Conservation (phyloP, 2,797 vertebrate genomes). For the Oreochromis grahami region DNA sequence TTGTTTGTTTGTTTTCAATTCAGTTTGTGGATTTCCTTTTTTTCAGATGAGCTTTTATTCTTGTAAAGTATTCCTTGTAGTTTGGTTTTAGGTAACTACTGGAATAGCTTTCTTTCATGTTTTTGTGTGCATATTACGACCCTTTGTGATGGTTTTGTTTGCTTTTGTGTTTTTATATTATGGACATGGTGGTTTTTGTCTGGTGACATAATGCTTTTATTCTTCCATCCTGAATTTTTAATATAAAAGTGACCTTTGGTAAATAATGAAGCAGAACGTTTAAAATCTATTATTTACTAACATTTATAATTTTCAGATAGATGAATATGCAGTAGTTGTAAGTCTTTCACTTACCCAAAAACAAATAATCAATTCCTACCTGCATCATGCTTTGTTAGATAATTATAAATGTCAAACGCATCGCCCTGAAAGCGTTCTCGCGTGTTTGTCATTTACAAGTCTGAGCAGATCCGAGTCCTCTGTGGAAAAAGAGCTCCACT, state of each 20-base stretch:
- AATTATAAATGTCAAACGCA: neutral
- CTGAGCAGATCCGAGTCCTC: neutral
- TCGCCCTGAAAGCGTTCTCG: neutral
- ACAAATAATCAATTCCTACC: neutral
- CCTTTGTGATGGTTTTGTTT: neutral
- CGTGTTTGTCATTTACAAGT: neutral
- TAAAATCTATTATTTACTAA: neutral
- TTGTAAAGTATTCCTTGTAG: neutral
- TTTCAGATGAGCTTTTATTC: neutral
- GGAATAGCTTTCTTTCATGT: neutral
- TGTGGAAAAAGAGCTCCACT: neutral
- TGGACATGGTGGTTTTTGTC: fast-evolving
- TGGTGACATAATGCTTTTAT: neutral
- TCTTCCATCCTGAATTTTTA: neutral
- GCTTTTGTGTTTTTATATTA: neutral
- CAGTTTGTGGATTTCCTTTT: neutral
- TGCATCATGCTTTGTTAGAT: fast-evolving
- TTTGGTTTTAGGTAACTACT: neutral
- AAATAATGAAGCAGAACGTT: neutral
- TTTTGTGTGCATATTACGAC: neutral
- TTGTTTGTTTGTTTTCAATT: neutral
- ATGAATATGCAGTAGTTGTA: fast-evolving
- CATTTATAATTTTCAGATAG: fast-evolving
- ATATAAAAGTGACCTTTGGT: neutral
- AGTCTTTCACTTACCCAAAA: neutral